Conservation (phyloP, 2,888 invertebrate species). For the Ennomos erosarius region DNA sequence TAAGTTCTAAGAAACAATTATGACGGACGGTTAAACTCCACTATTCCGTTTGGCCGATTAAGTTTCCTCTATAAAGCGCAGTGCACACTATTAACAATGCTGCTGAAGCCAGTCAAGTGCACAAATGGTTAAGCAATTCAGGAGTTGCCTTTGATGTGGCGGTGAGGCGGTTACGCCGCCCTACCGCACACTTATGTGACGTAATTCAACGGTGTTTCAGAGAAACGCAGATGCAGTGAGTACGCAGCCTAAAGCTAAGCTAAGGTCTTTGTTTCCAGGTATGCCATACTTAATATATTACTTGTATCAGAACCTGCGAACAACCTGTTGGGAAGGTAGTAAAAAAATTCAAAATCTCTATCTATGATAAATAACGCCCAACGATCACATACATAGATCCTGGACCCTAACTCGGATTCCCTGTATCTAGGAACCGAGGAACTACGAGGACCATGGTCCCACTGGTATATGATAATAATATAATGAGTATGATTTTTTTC, state of each 20-base stretch:
- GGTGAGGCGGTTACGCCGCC: slow-evolving; percentile 19
- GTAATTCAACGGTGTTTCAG: slow-evolving; percentile 36
- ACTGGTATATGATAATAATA: too few species aligned
- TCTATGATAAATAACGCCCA: too few species aligned
- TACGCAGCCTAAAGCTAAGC: slow-evolving; percentile 18
- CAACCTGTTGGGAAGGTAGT: too few species aligned
- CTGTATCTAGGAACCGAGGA: too few species aligned
- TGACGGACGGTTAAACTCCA: too few species aligned
- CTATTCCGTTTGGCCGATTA: slow-evolving; percentile 30
- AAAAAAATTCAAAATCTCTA: too few species aligned
- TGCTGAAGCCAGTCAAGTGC: slow-evolving; percentile 35
- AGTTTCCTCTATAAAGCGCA: slow-evolving; percentile 34
- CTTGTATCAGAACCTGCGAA: not conserved
- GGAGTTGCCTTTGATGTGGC: slow-evolving; percentile 40
- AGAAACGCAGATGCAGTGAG: slow-evolving; percentile 28
- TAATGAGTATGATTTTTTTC: too few species aligned
- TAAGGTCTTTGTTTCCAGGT: slow-evolving; percentile 14
- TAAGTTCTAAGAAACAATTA: slow-evolving; percentile 8
- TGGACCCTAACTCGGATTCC: too few species aligned
- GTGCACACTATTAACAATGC: slow-evolving; percentile 32
- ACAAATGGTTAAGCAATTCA: slow-evolving; percentile 41
- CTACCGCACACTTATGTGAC: slow-evolving; percentile 27
- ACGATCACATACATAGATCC: too few species aligned
- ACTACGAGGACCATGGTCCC: too few species aligned
- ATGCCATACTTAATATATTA: slow-evolving; percentile 9